A percentile compares a stretch with the other conserved stretches of the same genome.
Conservation (phyloP, 2,113 vertebrate genomes). For the Malurus cyaneus region DNA sequence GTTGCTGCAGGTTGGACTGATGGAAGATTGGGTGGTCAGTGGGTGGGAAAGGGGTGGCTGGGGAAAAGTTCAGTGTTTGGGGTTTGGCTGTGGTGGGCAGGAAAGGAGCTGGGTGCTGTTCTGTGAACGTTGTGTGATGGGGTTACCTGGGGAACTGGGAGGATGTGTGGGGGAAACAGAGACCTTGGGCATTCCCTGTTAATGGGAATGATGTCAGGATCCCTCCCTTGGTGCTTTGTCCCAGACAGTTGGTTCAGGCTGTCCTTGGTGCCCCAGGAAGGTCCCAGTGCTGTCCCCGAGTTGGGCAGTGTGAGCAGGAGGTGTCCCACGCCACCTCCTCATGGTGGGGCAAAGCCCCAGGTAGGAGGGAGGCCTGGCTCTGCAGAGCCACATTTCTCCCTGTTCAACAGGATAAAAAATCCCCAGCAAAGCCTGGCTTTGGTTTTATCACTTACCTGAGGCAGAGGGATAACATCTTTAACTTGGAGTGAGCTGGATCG, state of each 20-base stretch:
- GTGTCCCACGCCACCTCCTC: not conserved
- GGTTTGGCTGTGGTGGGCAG: not conserved
- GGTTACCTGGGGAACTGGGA: not conserved
- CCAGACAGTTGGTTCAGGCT: not conserved
- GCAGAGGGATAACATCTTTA: not conserved
- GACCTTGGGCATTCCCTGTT: fast-evolving
- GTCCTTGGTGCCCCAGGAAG: not conserved
- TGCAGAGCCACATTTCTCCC: not conserved
- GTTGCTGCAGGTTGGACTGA: not conserved
- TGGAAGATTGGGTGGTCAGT: not conserved
- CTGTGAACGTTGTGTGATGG: fast-evolving
- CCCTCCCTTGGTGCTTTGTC: not conserved
- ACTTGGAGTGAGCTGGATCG: not conserved
- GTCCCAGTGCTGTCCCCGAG: not conserved
- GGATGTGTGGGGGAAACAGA: not conserved
- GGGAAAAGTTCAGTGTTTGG: not conserved
- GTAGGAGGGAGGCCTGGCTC: not conserved
- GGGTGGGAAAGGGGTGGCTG: not conserved
- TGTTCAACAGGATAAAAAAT: not conserved
- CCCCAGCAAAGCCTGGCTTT: not conserved
- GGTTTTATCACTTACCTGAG: not conserved
- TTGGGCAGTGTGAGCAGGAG: not conserved
- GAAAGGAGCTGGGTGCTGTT: not conserved
- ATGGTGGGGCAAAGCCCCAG: too few relatives aligned
- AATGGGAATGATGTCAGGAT: not conserved